Evolutionary conservation across 2,113 vertebrate genomes (phyloP).

Genomic region (Trochalopteron elliotii): DNA sequence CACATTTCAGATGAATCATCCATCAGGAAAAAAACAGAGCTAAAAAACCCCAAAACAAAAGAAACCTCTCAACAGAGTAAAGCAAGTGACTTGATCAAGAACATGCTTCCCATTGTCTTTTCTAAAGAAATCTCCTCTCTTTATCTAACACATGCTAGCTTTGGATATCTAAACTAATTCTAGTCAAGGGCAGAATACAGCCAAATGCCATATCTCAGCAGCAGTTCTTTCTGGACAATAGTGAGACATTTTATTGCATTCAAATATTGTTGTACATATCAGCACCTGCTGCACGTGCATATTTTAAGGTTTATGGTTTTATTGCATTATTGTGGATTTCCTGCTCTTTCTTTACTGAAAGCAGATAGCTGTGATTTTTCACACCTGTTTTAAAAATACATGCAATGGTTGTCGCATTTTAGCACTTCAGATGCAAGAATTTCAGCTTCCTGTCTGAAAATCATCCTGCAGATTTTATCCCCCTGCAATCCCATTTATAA

Average conservation of each 20-base stretch:
- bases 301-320: slow-evolving; percentile 5
- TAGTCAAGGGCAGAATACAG: background rate
- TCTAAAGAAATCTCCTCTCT: background rate
- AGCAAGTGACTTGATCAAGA: background rate
- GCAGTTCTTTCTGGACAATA: background rate
- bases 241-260: background rate
- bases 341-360: slow-evolving; percentile 40
- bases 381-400: slow-evolving; percentile 21
- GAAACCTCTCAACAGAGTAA: background rate
- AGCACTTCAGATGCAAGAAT: background rate
- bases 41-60: background rate
- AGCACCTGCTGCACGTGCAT: background rate
- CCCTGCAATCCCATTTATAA: background rate
- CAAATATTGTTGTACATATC: background rate
- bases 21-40: background rate
- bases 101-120: background rate
- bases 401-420: background rate
- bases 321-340: slow-evolving; percentile 59
- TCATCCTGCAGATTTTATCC: slow-evolving; percentile 4
- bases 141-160: background rate
- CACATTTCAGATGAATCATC: background rate
- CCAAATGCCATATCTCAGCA: background rate
- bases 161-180: background rate
- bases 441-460: slow-evolving; percentile 35
- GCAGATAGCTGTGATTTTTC: slow-evolving; percentile 55